A percentile compares a stretch with the other conserved stretches of the same genome.
phyloP scores from a whole-genome alignment of 1,140 invertebrate species.

The Parapsyche elsis region DNA sequence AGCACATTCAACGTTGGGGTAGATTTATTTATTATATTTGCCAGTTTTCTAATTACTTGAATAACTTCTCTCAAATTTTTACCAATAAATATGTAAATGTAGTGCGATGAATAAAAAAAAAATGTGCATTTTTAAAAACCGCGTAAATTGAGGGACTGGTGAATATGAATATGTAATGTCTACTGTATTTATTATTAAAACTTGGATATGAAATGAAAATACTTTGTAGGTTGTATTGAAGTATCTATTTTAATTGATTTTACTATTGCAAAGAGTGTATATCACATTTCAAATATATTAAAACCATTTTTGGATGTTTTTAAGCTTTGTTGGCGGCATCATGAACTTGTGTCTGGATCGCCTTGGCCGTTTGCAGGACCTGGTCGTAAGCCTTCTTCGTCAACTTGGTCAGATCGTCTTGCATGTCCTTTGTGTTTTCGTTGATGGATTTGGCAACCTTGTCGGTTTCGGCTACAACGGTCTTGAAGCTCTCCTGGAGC shows the following conservation, averaged over 20 bases:
- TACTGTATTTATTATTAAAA: too few relatives aligned
- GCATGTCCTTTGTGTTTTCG: conserved; percentile 50
- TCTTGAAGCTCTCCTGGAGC: conserved; percentile 48
- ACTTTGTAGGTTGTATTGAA: neutral
- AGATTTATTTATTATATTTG: too few relatives aligned
- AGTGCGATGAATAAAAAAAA: too few relatives aligned
- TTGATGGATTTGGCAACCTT: conserved; percentile 46
- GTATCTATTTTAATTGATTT: neutral
- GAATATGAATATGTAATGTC: too few relatives aligned
- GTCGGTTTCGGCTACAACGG: conserved; percentile 48
- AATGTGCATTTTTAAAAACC: too few relatives aligned
- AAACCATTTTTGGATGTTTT: neutral
- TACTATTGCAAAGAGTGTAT: neutral
- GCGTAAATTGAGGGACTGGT: too few relatives aligned
- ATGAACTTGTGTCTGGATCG: conserved; percentile 45
- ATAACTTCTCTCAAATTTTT: too few relatives aligned
- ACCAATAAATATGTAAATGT: too few relatives aligned
- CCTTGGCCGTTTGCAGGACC: conserved; percentile 44
- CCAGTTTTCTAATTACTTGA: too few relatives aligned
- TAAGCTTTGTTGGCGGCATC: conserved; percentile 49
- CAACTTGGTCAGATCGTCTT: conserved; percentile 48
- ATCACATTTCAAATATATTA: neutral
- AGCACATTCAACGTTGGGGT: too few relatives aligned
- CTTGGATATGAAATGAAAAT: neutral
- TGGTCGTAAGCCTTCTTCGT: conserved; percentile 54